Conservation (phyloP, 2,113 vertebrate genomes). For the Callopanchax toddi region DNA sequence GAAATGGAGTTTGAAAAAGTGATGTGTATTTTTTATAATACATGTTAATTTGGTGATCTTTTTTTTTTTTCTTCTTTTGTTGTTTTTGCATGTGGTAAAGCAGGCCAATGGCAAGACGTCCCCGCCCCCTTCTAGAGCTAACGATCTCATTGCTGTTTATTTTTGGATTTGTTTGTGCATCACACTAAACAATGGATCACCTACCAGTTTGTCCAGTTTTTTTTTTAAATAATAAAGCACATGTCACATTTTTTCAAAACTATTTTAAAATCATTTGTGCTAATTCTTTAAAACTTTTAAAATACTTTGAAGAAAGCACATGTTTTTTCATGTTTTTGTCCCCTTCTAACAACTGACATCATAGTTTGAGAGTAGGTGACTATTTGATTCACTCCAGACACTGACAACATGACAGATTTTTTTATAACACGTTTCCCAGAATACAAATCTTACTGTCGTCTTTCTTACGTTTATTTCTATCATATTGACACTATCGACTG, state of each 20-base stretch:
- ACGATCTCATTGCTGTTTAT: slow-evolving; percentile 12
- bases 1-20: slow-evolving; percentile 58
- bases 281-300: slow-evolving; percentile 40
- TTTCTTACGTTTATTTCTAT: slow-evolving; percentile 47
- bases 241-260: slow-evolving; percentile 40
- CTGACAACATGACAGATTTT: slow-evolving; percentile 30
- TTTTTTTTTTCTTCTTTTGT: slow-evolving; percentile 58
- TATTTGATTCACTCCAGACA: slow-evolving; percentile 45
- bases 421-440: slow-evolving; percentile 5
- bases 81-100: slow-evolving; percentile 59
- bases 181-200: slow-evolving; percentile 47
- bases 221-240: slow-evolving; percentile 65
- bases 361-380: slow-evolving; percentile 36
- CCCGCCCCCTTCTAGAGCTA: slow-evolving; percentile 30
- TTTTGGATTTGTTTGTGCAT: slow-evolving; percentile 31
- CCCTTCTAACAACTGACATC: slow-evolving; percentile 37
- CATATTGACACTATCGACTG: slow-evolving; percentile 61
- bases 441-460: slow-evolving; percentile 28
- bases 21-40: slow-evolving; percentile 42
- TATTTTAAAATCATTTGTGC: slow-evolving; percentile 50
- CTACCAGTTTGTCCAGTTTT: slow-evolving; percentile 42
- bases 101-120: slow-evolving; percentile 39
- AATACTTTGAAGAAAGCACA: slow-evolving; percentile 61
- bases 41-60: slow-evolving; percentile 46
- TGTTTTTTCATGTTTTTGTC: slow-evolving; percentile 59